These are phyloP conservation scores for Tretioscincus oriximinensis DNA, from an alignment of 2,113 vertebrate genomes.

Conservation along the genomic window DNA sequence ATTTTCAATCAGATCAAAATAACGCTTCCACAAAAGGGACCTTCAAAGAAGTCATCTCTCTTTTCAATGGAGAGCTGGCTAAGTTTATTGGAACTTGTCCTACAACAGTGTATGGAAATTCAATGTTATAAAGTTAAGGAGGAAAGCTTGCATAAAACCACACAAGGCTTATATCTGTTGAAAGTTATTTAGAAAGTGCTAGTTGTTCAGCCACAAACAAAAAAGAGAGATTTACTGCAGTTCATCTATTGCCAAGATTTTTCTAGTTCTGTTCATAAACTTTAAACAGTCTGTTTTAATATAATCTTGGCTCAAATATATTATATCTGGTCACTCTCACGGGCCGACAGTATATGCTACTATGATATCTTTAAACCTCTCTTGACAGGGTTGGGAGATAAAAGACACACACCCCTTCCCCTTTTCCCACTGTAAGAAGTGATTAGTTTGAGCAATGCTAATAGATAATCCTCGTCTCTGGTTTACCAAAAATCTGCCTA, in stretches of 20 bases:
- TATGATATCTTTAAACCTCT: conserved; percentile 17
- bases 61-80: too few relatives aligned
- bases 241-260: not conserved
- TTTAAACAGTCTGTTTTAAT: not conserved
- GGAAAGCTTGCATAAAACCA: not conserved
- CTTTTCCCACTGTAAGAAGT: conserved; percentile 12
- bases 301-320: not conserved
- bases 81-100: too few relatives aligned
- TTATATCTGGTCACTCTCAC: not conserved
- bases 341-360: conserved; percentile 16
- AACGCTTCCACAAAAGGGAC: too few relatives aligned
- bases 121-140: not conserved
- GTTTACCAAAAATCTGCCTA: conserved; percentile 19
- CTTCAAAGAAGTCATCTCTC: too few relatives aligned
- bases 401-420: conserved; percentile 3
- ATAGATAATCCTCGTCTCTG: conserved; percentile 8
- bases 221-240: not conserved
- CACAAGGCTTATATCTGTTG: not conserved
- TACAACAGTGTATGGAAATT: too few relatives aligned
- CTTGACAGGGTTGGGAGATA: conserved; percentile 17
- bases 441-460: conserved; percentile 14
- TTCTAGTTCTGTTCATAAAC: conserved; percentile 15
- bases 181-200: not conserved
- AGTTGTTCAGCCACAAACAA: not conserved
- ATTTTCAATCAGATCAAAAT: too few relatives aligned